These are phyloP conservation scores for Trichoplusia ni DNA, from an alignment of 1,140 invertebrate genomes.

Conservation along the genomic window DNA sequence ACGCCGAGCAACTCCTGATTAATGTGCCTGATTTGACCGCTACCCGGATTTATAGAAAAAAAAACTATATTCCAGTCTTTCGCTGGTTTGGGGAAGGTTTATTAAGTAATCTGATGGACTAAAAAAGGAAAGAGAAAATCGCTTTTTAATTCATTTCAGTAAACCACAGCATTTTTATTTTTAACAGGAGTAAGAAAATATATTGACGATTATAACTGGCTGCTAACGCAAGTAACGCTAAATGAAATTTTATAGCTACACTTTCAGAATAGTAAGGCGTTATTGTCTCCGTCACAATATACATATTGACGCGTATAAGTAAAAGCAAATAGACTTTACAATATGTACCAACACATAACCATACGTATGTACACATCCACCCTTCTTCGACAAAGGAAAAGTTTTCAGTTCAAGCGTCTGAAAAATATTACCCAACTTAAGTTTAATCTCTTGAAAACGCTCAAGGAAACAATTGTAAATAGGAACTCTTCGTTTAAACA, in stretches of 20 bases:
- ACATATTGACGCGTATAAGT: too few species aligned
- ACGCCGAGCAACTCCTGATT: constrained; percentile 39
- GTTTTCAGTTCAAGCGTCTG: constrained; percentile 62
- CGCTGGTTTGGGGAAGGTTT: background rate
- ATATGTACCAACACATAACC: background rate
- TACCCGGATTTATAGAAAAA: constrained; percentile 39
- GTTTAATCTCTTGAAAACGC: constrained; percentile 69
- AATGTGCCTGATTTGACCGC: constrained; percentile 50
- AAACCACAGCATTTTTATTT: too few species aligned
- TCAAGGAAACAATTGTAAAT: constrained; percentile 64
- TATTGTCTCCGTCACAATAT: too few species aligned
- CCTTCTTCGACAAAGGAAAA: constrained; percentile 60
- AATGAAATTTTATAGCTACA: too few species aligned
- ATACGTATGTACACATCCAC: too few species aligned
- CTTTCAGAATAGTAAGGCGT: too few species aligned
- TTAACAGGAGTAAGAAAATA: too few species aligned
- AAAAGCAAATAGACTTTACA: constrained; percentile 5
- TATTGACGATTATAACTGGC: too few species aligned
- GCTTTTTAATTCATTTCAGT: too few species aligned
- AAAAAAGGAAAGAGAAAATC: background rate
- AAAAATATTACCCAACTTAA: constrained; percentile 73
- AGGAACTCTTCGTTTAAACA: constrained; percentile 46
- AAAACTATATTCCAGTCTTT: constrained; percentile 8
- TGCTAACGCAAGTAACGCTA: too few species aligned
- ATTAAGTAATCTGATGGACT: background rate